Base-by-base conservation (phyloP, 2,888 invertebrate species). In the Polymixis lichenea region DNA sequence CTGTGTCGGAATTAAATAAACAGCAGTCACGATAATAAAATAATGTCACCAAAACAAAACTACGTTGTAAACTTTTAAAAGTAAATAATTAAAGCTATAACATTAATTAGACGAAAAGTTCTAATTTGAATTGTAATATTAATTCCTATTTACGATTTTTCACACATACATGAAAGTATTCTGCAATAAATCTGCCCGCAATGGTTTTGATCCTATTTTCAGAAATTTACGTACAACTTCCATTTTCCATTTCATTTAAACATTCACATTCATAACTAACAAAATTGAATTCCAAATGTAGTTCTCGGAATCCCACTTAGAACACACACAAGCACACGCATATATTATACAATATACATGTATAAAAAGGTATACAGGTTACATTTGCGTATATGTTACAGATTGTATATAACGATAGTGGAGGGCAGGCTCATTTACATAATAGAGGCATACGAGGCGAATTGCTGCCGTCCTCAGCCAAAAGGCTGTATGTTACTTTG, bases 351-450 rank as follows among this genome's bases (percentile, higher is more conserved):
- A 38, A 43, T 32, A 56, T 28, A 56, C 38, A 25, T 43, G 55
- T 67, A 70, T 19, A 60, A 32, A 53, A 71, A 85, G 82, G 73
- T 85, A 60, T 58, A 70, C n/a, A 38, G 38, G 32, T n/a, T 58
- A 56, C n/a, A 68, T 60, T 71, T 62, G 67, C 67, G 43, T 85
- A 53, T 71, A 69, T 55, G 56, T 62, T 77, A 66, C 78, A 85
- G 83, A 83, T 83, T 77, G 82, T 83, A 74, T 72, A 74, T 60
- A 62, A 60, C 65, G 85, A 77, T 85, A 77, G 82, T 66, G 71
- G 77, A 71, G 67, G 82, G 72, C 77, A 73, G 78, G 68, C 72
- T 85, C 78, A 82, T 83, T 82, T 83, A 83, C 85, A 83, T 83
- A 83, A 83, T 82, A 73, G 85, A 77, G 73, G 83, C 83, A 73